These are phyloP conservation scores for Coccyzus lansbergi DNA, from an alignment of 2,797 vertebrate species.

Conservation along the genomic window DNA sequence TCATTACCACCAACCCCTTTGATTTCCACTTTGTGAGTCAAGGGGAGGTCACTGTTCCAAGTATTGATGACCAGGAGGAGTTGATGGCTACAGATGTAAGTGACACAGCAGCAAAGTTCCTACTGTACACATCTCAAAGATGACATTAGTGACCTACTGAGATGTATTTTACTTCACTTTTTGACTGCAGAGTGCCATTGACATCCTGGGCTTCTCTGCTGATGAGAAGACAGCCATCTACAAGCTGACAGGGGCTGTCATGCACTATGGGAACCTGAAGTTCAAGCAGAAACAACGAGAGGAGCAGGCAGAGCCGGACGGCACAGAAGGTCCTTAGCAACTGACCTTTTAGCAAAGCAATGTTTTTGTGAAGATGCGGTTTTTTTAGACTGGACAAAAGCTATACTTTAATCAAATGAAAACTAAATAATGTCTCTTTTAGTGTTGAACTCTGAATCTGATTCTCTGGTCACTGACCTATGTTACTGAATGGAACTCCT, in stretches of 20 bases:
- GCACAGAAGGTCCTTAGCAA: conserved; percentile 25
- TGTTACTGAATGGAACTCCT: neutral
- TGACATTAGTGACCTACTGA: too few species aligned
- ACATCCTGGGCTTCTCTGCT: conserved; percentile 80
- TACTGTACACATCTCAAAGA: too few species aligned
- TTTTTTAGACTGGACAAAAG: neutral
- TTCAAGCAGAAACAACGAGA: conserved; percentile 86
- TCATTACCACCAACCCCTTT: conserved; percentile 87
- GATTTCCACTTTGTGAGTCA: conserved; percentile 84
- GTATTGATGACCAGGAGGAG: conserved; percentile 87
- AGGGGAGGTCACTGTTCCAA: conserved; percentile 86
- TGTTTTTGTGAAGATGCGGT: neutral
- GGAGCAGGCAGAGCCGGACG: conserved; percentile 75
- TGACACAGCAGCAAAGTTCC: neutral
- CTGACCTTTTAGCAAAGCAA: neutral
- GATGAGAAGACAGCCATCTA: conserved; percentile 84
- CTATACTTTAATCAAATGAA: neutral
- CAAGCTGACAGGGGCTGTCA: conserved; percentile 83
- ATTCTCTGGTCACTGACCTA: neutral
- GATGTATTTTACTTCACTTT: neutral
- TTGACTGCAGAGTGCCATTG: conserved; percentile 73
- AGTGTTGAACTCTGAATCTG: neutral
- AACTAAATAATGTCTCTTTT: neutral
- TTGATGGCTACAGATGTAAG: conserved; percentile 87
- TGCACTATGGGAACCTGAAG: conserved; percentile 83